A percentile compares a stretch with the other conserved stretches of the same genome.
phyloP scores from a whole-genome alignment of 2,113 vertebrate genomes.

The Machaerirhynchus nigripectus region DNA sequence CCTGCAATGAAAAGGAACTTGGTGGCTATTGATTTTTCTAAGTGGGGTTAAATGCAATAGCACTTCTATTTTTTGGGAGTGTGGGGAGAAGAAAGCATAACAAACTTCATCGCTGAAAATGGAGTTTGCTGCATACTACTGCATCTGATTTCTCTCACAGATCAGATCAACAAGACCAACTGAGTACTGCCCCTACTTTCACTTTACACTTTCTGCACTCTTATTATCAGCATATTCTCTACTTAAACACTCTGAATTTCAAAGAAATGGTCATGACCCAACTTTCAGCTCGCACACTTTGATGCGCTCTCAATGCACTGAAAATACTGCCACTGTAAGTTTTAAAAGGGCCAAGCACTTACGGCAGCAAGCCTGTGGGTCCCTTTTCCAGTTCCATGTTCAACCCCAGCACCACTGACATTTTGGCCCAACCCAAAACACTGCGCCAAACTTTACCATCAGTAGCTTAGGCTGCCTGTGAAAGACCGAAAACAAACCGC shows the following conservation, averaged over 20 bases:
- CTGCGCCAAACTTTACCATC: not conserved
- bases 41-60: not conserved
- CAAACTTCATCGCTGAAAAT: not conserved
- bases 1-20: not conserved
- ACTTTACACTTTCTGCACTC: not conserved
- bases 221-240: no score
- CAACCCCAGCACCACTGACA: not conserved
- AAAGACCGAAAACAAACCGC: not conserved
- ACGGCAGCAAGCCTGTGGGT: fast-evolving
- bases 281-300: not conserved
- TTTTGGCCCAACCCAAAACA: not conserved
- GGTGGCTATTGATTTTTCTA: not conserved
- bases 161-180: not conserved
- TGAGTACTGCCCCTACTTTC: not conserved
- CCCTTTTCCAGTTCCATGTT: not conserved
- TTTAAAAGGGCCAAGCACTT: not conserved
- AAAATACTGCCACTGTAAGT: not conserved
- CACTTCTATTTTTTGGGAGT: not conserved
- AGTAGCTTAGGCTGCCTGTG: not conserved
- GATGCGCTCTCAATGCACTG: not conserved
- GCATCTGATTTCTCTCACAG: not conserved
- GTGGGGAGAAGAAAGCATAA: not conserved
- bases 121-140: not conserved
- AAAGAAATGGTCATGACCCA: not conserved
- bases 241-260: not conserved